phyloP scores from a whole-genome alignment of 2,888 invertebrate genomes.

The Chloroclystis v-ata region DNA sequence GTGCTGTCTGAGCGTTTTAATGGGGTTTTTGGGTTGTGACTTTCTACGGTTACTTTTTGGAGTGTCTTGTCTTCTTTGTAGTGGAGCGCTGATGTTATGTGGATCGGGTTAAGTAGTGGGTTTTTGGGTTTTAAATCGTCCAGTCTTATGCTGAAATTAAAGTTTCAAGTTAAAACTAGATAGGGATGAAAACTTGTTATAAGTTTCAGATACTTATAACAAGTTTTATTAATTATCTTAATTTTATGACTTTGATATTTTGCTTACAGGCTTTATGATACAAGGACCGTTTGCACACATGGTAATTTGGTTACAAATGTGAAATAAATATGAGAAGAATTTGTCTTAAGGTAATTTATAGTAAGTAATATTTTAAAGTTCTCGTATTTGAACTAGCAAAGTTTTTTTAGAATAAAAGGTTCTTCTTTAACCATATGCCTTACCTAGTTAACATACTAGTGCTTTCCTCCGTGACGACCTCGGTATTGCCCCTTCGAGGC shows the following conservation, averaged over 20 bases:
- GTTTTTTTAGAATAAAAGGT: too few relatives aligned
- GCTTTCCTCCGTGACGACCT: constrained; percentile 41
- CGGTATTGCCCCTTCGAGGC: constrained; percentile 51
- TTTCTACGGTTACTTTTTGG: constrained; percentile 85
- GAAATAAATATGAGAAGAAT: too few relatives aligned
- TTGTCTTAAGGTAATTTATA: too few relatives aligned
- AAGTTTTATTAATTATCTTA: too few relatives aligned
- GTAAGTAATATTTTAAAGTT: too few relatives aligned
- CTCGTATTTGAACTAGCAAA: too few relatives aligned
- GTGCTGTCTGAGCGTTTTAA: constrained; percentile 85
- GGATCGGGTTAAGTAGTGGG: constrained; percentile 77
- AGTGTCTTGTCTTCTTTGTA: constrained; percentile 90
- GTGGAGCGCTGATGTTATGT: constrained; percentile 84
- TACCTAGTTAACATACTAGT: constrained; percentile 61
- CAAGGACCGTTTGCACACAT: too few relatives aligned
- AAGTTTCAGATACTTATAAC: too few relatives aligned
- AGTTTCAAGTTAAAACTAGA: neutral
- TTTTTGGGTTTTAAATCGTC: constrained; percentile 81
- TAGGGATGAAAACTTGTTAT: neutral
- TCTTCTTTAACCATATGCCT: too few relatives aligned
- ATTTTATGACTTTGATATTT: too few relatives aligned
- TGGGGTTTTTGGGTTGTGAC: constrained; percentile 80
- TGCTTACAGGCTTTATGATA: too few relatives aligned
- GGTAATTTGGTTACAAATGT: too few relatives aligned
- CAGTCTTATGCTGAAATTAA: constrained; percentile 70